Percentiles rank a stretch among this genome's conserved stretches.
phyloP scores from a whole-genome alignment of 2,888 invertebrate genomes.

The Rhorus exstirpatorius region DNA sequence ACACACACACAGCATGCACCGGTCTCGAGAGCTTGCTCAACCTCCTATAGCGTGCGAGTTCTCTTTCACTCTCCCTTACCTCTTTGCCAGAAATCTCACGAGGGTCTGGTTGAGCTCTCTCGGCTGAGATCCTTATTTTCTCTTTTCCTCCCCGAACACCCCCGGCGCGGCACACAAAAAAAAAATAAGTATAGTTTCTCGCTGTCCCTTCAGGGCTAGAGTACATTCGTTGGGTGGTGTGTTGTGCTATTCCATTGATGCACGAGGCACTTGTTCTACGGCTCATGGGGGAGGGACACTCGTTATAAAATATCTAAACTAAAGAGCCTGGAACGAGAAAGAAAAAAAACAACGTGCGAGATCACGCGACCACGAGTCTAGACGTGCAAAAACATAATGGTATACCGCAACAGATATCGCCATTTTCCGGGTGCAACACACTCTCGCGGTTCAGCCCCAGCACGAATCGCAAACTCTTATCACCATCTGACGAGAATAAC shows the following conservation, averaged over 20 bases:
- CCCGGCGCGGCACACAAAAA: slow-evolving; percentile 30
- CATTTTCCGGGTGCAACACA: slow-evolving; percentile 68
- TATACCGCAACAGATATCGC: slow-evolving; percentile 72
- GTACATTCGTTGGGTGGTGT: slow-evolving; percentile 11
- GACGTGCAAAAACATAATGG: slow-evolving; percentile 70
- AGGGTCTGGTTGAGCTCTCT: slow-evolving; percentile 2
- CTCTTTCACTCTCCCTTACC: slow-evolving; percentile 47
- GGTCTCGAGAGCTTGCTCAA: slow-evolving; percentile 50
- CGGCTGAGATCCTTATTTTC: slow-evolving; percentile 1
- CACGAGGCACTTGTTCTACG: slow-evolving; percentile 55
- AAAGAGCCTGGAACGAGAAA: slow-evolving; percentile 38
- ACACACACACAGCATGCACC: slow-evolving; percentile 51
- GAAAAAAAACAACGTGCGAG: slow-evolving; percentile 56
- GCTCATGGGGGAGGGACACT: slow-evolving; percentile 13
- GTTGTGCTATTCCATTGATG: slow-evolving; percentile 21
- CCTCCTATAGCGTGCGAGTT: slow-evolving; percentile 38
- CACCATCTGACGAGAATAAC: slow-evolving; percentile 60
- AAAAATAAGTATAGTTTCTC: not conserved
- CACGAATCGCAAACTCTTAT: slow-evolving; percentile 15
- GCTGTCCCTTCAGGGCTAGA: not conserved
- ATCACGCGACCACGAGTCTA: slow-evolving; percentile 62
- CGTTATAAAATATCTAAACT: slow-evolving; percentile 55
- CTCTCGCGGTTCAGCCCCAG: not conserved
- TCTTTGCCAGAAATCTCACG: slow-evolving; percentile 49
- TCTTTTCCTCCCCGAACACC: slow-evolving; percentile 25